Evolutionary conservation across 2,797 vertebrate genomes (phyloP).

Genomic region (Tokudaia muenninki): DNA sequence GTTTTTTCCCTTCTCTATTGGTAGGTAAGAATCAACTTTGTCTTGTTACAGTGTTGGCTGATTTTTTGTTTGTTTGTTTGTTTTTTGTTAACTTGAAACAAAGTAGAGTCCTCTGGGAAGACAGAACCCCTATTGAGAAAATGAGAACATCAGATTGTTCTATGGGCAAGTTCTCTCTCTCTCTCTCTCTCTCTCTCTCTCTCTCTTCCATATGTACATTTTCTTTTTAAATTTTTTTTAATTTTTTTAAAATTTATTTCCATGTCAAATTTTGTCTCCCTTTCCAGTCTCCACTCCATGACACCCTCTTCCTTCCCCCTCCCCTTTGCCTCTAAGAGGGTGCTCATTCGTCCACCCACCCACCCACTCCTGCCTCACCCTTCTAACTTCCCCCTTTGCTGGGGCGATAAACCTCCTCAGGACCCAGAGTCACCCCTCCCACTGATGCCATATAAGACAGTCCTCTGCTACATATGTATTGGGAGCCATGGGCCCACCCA

Average conservation of each 20-base stretch:
- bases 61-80: not conserved
- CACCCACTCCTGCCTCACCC: not conserved
- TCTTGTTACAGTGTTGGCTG: not conserved
- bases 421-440: not conserved
- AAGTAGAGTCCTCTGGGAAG: not conserved
- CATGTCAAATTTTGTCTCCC: not conserved
- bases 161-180: not conserved
- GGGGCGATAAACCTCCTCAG: not conserved
- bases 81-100: not conserved
- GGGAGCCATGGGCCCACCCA: not conserved
- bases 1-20: not conserved
- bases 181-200: no score
- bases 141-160: not conserved
- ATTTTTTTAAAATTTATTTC: not conserved
- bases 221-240: not conserved
- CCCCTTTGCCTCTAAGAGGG: not conserved
- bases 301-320: not conserved
- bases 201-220: not conserved
- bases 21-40: constrained; percentile 37
- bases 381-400: not conserved
- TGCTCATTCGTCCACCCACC: no score
- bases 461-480: not conserved
- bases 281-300: not conserved
- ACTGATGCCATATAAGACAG: not conserved
- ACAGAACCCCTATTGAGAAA: not conserved